Evolutionary conservation across 2,797 vertebrate species (phyloP), one percentile per base, ranked within the genome.

Genomic region (Parauchenoglanis ngamensis): DNA sequence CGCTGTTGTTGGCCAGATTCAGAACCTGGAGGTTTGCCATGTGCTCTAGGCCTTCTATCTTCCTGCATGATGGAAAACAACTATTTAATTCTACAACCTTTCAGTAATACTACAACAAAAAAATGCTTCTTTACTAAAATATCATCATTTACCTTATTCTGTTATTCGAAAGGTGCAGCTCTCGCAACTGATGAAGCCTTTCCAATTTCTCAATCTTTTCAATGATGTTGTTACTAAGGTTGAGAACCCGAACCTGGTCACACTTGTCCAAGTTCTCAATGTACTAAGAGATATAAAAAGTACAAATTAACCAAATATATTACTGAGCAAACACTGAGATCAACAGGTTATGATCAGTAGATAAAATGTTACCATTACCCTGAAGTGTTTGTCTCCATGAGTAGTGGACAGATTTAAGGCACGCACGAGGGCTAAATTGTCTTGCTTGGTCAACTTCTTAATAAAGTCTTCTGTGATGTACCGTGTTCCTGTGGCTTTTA

Each of bases 241-340:
- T 96, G 70, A 97, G 93, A 61, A 94, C 89, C 90, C 96, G 95
- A 12, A 97, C 91, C 54, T 92, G 93, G 72, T 92, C 90, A 88
- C 96, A 97, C 88, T 95, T 97, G 67, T 96, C 96, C 93, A 97
- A 91, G 87, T 96, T 96, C 94, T 97, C 96, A 84, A 97, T 97
- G 88, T 95, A 97, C 97, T 95, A 67, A 31, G 86, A 31, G 86
- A 77, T 4, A 40, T 19, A 73, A 89, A 82, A 89, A 0, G 89
- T 52, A 89, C 80, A 89, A 85, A 91, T 40, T 12, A 79, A 72
- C 7, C 61, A 68, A 56, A 77, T 28, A 63, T 8, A 65, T 57
- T 21, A 63, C 65, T 5, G 19, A 44, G 88, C 63, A 81, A 31
- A 83, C 44, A 8, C 67, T 59, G 83, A 87, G 10, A 13, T 80